Percentiles rank a stretch among this genome's conserved stretches.
Conservation (phyloP, 2,797 vertebrate genomes). For the Micropoecilia bifurca region DNA sequence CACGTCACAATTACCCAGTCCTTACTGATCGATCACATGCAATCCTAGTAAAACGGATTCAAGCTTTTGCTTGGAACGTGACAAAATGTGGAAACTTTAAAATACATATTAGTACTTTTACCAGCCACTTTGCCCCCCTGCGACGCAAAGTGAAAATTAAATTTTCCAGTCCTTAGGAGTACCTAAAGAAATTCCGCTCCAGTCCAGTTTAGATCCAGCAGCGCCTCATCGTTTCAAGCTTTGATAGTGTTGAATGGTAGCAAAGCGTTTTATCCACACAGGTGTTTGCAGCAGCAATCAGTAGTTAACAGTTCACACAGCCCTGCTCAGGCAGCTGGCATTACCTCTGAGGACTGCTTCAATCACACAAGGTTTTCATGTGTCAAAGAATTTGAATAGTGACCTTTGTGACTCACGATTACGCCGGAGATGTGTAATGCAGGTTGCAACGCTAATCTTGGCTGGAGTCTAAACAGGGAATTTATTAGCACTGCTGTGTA, state of each 20-base stretch:
- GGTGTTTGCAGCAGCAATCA: conserved; percentile 71
- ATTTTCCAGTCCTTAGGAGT: conserved; percentile 16
- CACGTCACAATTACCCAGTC: background rate
- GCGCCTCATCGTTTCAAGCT: conserved; percentile 43
- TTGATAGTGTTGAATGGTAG: conserved; percentile 63
- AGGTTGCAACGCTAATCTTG: conserved; percentile 72
- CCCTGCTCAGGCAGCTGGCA: conserved; percentile 63
- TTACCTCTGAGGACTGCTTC: conserved; percentile 68
- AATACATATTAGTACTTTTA: background rate
- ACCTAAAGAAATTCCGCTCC: conserved; percentile 15
- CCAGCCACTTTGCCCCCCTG: conserved; percentile 6
- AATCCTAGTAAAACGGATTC: background rate
- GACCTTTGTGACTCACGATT: conserved; percentile 69
- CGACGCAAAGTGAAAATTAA: conserved; percentile 15
- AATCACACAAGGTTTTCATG: conserved; percentile 74
- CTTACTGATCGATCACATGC: background rate
- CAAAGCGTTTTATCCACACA: conserved; percentile 69
- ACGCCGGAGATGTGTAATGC: conserved; percentile 65
- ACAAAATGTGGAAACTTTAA: background rate
- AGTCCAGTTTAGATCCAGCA: conserved; percentile 33
- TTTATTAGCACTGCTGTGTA: conserved; percentile 71
- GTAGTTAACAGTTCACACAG: conserved; percentile 67
- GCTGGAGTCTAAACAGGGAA: conserved; percentile 76
- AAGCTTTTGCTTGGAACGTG: background rate
- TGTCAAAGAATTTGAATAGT: conserved; percentile 71